These are phyloP conservation scores for Formica exsecta DNA, from an alignment of 1,140 invertebrate species.

Conservation along the genomic window DNA sequence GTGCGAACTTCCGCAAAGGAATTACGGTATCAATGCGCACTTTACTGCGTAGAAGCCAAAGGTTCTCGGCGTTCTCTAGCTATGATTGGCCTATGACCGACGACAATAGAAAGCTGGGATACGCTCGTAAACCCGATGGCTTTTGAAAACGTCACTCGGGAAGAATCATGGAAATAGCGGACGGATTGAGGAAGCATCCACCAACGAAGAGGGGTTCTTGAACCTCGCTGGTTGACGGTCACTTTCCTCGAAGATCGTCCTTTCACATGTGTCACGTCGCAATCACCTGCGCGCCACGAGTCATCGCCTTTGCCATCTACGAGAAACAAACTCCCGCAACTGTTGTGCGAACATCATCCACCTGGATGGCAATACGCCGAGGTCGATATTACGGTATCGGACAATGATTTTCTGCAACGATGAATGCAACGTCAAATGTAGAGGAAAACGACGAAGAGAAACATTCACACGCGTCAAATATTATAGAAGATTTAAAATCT, in stretches of 20 bases:
- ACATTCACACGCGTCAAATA: not conserved
- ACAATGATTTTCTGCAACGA: slow-evolving; percentile 7
- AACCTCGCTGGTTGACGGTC: slow-evolving; percentile 43
- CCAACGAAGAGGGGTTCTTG: slow-evolving; percentile 35
- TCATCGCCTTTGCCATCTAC: slow-evolving; percentile 57
- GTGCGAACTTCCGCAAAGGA: slow-evolving; percentile 52
- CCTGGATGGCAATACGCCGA: slow-evolving; percentile 35
- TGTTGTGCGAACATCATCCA: slow-evolving; percentile 53
- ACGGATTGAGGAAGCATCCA: slow-evolving; percentile 40
- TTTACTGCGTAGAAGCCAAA: slow-evolving; percentile 48
- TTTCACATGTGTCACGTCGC: slow-evolving; percentile 57
- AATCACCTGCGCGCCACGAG: slow-evolving; percentile 57
- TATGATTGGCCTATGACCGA: slow-evolving; percentile 57
- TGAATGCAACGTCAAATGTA: not conserved
- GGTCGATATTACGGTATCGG: slow-evolving; percentile 55
- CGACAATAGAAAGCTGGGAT: slow-evolving; percentile 59
- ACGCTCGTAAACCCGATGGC: slow-evolving; percentile 51
- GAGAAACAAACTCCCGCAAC: slow-evolving; percentile 47
- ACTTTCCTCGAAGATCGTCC: slow-evolving; percentile 52
- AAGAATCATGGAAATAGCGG: slow-evolving; percentile 46
- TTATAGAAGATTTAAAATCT: not conserved
- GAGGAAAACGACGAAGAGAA: not conserved
- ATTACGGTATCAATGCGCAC: slow-evolving; percentile 56
- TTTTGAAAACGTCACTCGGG: slow-evolving; percentile 57
- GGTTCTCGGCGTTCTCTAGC: slow-evolving; percentile 49